These are phyloP conservation scores for Drosophila tropicalis DNA, from an alignment of 1,140 invertebrate species.

Conservation along the genomic window DNA sequence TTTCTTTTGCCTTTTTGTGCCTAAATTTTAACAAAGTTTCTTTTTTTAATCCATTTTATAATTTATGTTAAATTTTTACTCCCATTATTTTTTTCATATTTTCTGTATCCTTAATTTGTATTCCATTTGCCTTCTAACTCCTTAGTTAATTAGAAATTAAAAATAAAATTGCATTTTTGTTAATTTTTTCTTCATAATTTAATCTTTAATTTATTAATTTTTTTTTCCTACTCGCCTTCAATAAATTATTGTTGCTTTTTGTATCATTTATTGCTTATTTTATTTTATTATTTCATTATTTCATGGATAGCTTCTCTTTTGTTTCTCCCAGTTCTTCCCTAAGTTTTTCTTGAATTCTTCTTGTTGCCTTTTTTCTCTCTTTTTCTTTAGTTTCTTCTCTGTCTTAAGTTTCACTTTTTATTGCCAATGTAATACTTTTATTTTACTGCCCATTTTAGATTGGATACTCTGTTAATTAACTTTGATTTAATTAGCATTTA, in stretches of 20 bases:
- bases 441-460: neutral
- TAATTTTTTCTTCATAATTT: neutral
- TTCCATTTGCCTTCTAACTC: too few relatives aligned
- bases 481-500: neutral
- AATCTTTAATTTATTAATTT: neutral
- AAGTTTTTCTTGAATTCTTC: neutral
- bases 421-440: neutral
- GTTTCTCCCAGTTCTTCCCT: neutral
- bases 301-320: neutral
- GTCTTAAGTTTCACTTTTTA: too few relatives aligned
- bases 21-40: too few relatives aligned
- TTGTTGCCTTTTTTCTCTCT: too few relatives aligned
- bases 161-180: too few relatives aligned
- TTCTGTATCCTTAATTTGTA: too few relatives aligned
- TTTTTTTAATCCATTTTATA: too few relatives aligned
- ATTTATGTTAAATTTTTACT: too few relatives aligned
- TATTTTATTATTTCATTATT: neutral
- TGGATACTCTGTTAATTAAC: neutral
- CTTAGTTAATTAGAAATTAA: too few relatives aligned
- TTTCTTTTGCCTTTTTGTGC: too few relatives aligned
- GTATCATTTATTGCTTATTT: neutral
- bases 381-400: too few relatives aligned
- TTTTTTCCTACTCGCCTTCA: neutral
- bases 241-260: too few relatives aligned
- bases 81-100: neutral